Percentiles rank a stretch among this genome's conserved stretches.
Evolutionary conservation across 2,113 vertebrate species (phyloP).

Genomic region (Genyomyrus donnyi): DNA sequence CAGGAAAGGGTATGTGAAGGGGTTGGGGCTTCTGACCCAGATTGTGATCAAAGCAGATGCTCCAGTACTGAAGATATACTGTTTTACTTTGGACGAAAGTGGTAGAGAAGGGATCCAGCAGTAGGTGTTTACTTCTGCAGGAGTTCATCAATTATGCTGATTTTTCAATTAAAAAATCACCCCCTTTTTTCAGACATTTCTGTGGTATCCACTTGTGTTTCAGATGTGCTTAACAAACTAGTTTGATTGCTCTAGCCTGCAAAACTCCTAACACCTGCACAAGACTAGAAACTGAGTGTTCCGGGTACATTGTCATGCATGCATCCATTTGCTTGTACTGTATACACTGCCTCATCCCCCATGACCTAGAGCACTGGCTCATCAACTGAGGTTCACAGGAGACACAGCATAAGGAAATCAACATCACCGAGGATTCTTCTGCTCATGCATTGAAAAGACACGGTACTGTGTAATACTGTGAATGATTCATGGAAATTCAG

Average conservation of each 20-base stretch:
- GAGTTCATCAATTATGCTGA: not conserved
- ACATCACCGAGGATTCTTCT: not conserved
- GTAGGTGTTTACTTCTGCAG: not conserved
- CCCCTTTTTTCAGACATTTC: not conserved
- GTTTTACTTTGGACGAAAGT: not conserved
- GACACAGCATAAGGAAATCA: conserved; percentile 7
- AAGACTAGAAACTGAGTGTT: not conserved
- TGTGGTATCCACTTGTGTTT: conserved; percentile 3
- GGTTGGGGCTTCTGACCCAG: not conserved
- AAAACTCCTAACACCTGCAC: conserved; percentile 15
- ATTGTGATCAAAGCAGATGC: not conserved
- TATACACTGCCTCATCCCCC: conserved; percentile 5
- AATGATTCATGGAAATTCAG: not conserved
- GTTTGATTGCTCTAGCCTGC: not conserved
- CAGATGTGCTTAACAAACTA: conserved; percentile 32
- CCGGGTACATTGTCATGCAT: not conserved
- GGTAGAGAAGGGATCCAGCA: not conserved
- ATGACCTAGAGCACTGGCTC: not conserved
- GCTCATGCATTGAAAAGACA: not conserved
- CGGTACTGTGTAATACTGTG: not conserved
- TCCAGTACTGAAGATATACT: no score
- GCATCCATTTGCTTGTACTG: conserved; percentile 28
- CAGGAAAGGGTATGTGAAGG: not conserved
- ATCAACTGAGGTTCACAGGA: conserved; percentile 4
- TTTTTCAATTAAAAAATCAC: not conserved